Percentiles rank a stretch among this genome's conserved stretches.
These are phyloP conservation scores for Polypterus bichir DNA, from an alignment of 2,113 vertebrate genomes.

Conservation along the genomic window DNA sequence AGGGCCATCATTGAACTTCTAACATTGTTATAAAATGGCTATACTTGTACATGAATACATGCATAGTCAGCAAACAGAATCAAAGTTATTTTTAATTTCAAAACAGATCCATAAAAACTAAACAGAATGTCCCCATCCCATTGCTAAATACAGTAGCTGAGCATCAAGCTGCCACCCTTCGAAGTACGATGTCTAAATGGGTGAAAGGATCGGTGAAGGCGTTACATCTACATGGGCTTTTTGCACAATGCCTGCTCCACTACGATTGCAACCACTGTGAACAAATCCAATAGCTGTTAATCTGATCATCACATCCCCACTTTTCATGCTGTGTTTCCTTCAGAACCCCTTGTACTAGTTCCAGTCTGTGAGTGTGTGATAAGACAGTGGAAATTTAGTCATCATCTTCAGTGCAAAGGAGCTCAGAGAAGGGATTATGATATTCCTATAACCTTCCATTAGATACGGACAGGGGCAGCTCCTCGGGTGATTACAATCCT, in stretches of 20 bases:
- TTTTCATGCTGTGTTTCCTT: conserved; percentile 90
- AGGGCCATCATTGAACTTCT: no score
- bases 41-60: no score
- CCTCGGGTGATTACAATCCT: conserved; percentile 53
- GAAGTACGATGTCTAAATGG: conserved; percentile 22
- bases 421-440: conserved; percentile 88
- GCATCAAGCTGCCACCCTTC: no score
- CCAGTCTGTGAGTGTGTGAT: conserved; percentile 93
- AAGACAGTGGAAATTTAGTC: conserved; percentile 97
- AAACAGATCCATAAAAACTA: no score
- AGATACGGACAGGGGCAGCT: conserved; percentile 68
- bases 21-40: no score
- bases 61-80: no score
- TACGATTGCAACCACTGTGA: conserved; percentile 67
- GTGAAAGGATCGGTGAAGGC: conserved; percentile 57
- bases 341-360: conserved; percentile 80
- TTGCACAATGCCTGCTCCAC: conserved; percentile 66
- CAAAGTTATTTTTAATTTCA: no score
- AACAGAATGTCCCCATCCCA: no score
- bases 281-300: conserved; percentile 83
- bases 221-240: conserved; percentile 64
- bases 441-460: conserved; percentile 89
- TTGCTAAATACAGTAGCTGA: no score
- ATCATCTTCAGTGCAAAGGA: conserved; percentile 74
- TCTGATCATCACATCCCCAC: conserved; percentile 84